A percentile compares a stretch with the other conserved stretches of the same genome.
Evolutionary conservation across 2,113 vertebrate genomes (phyloP).

Genomic region (Urocolius indicus): DNA sequence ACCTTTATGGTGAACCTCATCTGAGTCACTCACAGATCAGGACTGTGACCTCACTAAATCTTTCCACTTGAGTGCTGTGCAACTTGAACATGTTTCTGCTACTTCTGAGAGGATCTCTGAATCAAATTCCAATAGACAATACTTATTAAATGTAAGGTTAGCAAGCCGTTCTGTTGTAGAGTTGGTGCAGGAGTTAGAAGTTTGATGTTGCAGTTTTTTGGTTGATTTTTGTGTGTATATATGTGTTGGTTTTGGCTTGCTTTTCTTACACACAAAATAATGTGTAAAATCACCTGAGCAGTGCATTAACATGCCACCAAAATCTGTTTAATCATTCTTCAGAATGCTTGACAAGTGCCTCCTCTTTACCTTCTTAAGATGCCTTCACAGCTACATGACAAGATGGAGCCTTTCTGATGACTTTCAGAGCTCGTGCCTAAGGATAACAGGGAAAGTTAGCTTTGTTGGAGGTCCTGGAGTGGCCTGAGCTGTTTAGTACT

Average conservation of each 20-base stretch:
- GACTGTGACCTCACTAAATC: not conserved
- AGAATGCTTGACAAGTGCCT: not conserved
- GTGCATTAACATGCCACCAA: not conserved
- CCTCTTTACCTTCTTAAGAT: not conserved
- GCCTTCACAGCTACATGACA: rapidly evolving
- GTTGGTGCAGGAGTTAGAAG: not conserved
- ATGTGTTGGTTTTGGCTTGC: not conserved
- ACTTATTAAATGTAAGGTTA: not conserved
- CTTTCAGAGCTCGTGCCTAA: not conserved
- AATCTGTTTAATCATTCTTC: not conserved
- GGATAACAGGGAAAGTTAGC: not conserved
- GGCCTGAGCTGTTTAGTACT: not conserved
- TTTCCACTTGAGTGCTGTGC: not conserved
- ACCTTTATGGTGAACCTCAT: not conserved
- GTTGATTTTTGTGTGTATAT: no score
- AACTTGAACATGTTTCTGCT: not conserved
- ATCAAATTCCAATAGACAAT: not conserved
- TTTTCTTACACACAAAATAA: not conserved
- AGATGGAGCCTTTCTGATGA: not conserved
- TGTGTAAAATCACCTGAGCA: not conserved
- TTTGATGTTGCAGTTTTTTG: not conserved
- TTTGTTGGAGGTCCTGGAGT: not conserved
- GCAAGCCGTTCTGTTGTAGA: not conserved
- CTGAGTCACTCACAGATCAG: not conserved
- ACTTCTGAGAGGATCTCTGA: not conserved